These are phyloP conservation scores for Microtus montanus DNA, from an alignment of 2,113 vertebrate species.

Conservation along the genomic window DNA sequence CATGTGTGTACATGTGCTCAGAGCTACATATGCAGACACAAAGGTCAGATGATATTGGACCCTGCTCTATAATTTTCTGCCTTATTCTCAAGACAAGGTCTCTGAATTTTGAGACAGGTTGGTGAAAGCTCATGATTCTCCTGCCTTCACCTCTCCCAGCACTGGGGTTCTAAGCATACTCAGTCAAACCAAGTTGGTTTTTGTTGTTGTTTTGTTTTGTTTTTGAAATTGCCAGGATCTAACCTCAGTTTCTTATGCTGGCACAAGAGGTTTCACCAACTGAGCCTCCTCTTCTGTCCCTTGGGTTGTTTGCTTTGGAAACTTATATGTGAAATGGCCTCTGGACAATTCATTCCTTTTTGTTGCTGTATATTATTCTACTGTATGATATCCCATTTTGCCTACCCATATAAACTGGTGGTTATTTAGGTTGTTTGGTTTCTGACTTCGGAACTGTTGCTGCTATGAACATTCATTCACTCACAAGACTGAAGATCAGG, in stretches of 20 bases:
- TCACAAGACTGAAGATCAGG: background rate
- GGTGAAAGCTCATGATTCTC: background rate
- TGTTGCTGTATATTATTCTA: background rate
- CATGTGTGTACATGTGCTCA: background rate
- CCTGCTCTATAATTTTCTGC: background rate
- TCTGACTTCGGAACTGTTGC: background rate
- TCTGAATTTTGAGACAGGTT: background rate
- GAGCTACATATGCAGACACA: background rate
- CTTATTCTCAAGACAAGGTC: background rate
- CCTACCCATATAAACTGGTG: background rate
- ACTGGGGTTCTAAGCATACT: background rate
- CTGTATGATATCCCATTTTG: background rate
- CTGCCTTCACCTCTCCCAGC: background rate
- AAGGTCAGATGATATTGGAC: background rate
- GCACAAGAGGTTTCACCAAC: background rate
- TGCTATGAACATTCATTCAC: slow-evolving; percentile 6
- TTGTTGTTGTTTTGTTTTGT: too few species aligned
- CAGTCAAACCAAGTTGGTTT: background rate
- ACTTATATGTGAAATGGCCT: background rate
- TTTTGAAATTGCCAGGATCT: background rate
- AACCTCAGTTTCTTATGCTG: background rate
- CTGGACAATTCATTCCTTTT: background rate
- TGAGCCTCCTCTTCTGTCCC: background rate
- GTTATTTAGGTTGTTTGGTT: slow-evolving; percentile 6
- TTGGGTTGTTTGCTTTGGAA: background rate